A percentile compares a stretch with the other conserved stretches of the same genome.
Evolutionary conservation across 2,888 invertebrate species (phyloP).

Genomic region (Trachelus iudaicus): DNA sequence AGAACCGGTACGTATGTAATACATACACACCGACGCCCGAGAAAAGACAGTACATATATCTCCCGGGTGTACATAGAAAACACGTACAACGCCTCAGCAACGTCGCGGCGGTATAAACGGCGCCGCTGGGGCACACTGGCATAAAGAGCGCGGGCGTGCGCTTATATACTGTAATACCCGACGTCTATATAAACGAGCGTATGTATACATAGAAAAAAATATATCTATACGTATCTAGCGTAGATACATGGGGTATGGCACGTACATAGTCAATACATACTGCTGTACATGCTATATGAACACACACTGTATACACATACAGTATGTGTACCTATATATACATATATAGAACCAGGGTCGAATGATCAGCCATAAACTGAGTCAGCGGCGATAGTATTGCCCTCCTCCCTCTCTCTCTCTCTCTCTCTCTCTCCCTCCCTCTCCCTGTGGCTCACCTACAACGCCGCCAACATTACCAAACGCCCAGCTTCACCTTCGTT

Average conservation of each 20-base stretch:
- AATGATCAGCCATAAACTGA: conserved; percentile 60
- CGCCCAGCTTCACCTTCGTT: conserved; percentile 12
- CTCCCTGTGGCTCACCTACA: conserved; percentile 24
- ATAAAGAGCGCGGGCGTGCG: conserved; percentile 1
- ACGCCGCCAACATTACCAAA: conserved; percentile 12
- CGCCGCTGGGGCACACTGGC: not conserved
- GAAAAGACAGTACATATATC: not conserved
- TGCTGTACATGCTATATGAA: not conserved
- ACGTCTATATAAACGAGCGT: conserved; percentile 10
- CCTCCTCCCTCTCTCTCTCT: conserved; percentile 23
- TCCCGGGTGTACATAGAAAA: not conserved
- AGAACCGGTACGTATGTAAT: conserved; percentile 6
- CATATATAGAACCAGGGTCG: conserved; percentile 44
- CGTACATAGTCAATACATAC: not conserved
- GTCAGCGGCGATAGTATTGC: conserved; percentile 54
- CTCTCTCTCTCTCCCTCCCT: too few relatives aligned
- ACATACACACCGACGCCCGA: not conserved
- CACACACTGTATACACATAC: not conserved
- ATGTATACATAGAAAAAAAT: conserved; percentile 5
- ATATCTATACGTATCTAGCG: not conserved
- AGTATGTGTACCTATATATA: not conserved
- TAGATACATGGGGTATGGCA: conserved; percentile 1
- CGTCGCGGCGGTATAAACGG: not conserved
- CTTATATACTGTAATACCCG: not conserved
- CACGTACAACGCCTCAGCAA: not conserved